Evolutionary conservation across 2,888 invertebrate genomes (phyloP), one percentile per base, ranked within the genome.

Genomic region (Sialis lutaria): DNA sequence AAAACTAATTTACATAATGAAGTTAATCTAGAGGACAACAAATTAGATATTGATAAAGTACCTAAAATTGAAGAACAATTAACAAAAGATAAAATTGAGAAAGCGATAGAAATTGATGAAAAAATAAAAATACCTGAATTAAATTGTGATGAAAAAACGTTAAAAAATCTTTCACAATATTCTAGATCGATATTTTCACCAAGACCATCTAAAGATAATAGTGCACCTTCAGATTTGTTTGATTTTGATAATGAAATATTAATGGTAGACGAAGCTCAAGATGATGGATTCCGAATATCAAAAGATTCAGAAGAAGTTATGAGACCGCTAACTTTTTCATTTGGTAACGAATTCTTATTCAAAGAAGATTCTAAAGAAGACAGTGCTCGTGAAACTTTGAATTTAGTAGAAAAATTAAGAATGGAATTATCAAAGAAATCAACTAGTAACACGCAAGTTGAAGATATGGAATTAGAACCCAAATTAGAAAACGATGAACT

Each of bases 301-400:
- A 68, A 73, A 50, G 73, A 74, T 55, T 70, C 73, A 37, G 77
- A 77, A 49, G 79, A 79, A 55, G 68, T 75, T 39, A 69, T 74
- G 58, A 76, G 77, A 56, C 74, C 79, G 0, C 60, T 74, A 8
- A 64, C 70, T 1, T 82, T 82, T 59, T 72, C 74, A 6, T 75
- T 79, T 49, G 75, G 74, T 52, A 74, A 75, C 41, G 77, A 79
- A 52, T 70, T 77, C 57, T 67, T 82, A 52, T 79, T 82, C 57
- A 80, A 82, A 58, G 83, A 83, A 58, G 84, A 85, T 59, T 77
- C 82, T 3, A 83, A 83, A 58, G 89, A 89, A 61, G 83, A 84
- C 56, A 83, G 83, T 55, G 83, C 84, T 0, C 73, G 84, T 51
- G 89, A 87, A 60, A 90, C 90, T 0, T 67, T 85, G 50, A 82